phyloP scores from a whole-genome alignment of 2,113 vertebrate species.

The Indri indri region DNA sequence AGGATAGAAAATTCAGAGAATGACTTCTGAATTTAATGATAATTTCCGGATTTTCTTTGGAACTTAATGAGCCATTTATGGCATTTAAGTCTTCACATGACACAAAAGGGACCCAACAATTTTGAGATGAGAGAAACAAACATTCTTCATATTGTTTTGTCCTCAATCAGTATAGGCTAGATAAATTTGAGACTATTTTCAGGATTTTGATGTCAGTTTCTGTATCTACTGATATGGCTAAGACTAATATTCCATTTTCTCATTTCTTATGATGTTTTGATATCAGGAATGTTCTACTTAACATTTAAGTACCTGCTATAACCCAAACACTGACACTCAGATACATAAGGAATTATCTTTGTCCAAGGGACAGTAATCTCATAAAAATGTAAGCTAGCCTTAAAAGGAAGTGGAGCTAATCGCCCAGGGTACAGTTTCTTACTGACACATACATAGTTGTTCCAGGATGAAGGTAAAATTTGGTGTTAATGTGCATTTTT shows the following conservation, averaged over 20 bases:
- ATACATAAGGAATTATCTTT: background rate
- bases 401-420: background rate
- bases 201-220: background rate
- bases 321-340: background rate
- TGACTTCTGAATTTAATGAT: background rate
- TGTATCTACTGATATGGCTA: background rate
- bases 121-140: background rate
- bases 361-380: background rate
- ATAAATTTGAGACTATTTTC: background rate
- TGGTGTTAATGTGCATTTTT: background rate
- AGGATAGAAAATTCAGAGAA: background rate
- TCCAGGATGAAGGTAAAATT: background rate
- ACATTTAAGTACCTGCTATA: background rate
- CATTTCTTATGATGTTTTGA: background rate
- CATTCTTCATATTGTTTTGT: background rate
- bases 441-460: background rate
- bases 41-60: background rate
- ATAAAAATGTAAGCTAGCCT: conserved; percentile 1
- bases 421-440: background rate
- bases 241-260: background rate
- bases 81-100: background rate
- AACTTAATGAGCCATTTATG: background rate
- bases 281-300: background rate
- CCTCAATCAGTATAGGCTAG: background rate
- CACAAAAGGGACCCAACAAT: background rate